Conservation (phyloP, 2,113 vertebrate species). For the Caracal caracal region DNA sequence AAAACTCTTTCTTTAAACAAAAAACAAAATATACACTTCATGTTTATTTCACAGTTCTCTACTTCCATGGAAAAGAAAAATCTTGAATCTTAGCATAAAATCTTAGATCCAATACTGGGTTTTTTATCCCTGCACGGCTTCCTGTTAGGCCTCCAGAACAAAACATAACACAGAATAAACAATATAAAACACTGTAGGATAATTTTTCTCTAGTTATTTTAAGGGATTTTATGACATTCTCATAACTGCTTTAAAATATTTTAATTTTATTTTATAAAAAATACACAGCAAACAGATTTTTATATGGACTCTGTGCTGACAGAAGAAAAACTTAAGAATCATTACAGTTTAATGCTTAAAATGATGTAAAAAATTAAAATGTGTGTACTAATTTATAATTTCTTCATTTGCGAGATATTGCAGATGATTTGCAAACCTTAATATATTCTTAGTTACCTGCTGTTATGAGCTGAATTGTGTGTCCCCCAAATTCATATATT, state of each 20-base stretch:
- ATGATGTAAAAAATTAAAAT: background rate
- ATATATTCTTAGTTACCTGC: background rate
- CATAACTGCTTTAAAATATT: background rate
- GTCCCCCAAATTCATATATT: background rate
- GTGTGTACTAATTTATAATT: background rate
- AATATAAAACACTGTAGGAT: background rate
- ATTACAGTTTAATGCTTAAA: background rate
- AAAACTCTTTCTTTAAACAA: background rate
- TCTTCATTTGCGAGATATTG: background rate
- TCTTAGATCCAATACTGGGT: background rate
- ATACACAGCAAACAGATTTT: background rate
- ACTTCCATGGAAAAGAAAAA: background rate
- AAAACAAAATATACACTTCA: background rate
- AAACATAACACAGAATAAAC: background rate
- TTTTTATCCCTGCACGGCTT: background rate
- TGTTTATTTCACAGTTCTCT: background rate
- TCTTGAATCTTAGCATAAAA: constrained; percentile 35
- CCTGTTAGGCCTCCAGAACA: background rate
- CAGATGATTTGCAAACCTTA: background rate
- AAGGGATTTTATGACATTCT: background rate
- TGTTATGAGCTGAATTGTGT: background rate
- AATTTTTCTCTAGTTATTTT: background rate
- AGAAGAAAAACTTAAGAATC: background rate
- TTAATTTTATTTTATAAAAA: constrained; percentile 20
- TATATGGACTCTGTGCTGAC: background rate